These are phyloP conservation scores for Melanostoma scalare DNA, from an alignment of 2,888 invertebrate species.

Conservation along the genomic window DNA sequence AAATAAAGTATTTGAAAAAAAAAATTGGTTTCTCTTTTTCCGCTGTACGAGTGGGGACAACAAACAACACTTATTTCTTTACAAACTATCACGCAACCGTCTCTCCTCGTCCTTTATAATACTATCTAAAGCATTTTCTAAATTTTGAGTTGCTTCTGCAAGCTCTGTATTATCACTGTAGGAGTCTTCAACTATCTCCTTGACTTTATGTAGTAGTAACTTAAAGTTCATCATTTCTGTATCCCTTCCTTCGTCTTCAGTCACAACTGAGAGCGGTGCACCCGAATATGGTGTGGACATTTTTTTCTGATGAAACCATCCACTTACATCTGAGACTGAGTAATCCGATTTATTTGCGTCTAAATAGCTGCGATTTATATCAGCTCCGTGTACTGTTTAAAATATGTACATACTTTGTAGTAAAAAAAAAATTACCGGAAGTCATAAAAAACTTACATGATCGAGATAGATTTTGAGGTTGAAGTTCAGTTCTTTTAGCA, in stretches of 20 bases:
- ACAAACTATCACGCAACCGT: conserved; percentile 75
- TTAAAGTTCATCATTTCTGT: conserved; percentile 81
- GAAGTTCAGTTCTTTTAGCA: conserved; percentile 40
- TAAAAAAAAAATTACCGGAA: neutral
- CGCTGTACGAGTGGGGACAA: neutral
- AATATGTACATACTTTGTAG: neutral
- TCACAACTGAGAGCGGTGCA: conserved; percentile 42
- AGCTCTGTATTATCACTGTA: conserved; percentile 81
- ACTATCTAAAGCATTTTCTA: conserved; percentile 80
- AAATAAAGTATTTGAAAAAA: conserved; percentile 53
- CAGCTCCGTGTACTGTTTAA: conserved; percentile 80
- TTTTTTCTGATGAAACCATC: conserved; percentile 79
- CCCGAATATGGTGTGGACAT: conserved; percentile 64
- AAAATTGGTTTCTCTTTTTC: conserved; percentile 14
- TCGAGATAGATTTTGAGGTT: conserved; percentile 61
- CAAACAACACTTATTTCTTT: conserved; percentile 19
- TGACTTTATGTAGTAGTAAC: conserved; percentile 79
- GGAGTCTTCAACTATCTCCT: conserved; percentile 81
- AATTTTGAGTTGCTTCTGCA: conserved; percentile 80
- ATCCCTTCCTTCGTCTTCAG: conserved; percentile 76
- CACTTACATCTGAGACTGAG: conserved; percentile 80
- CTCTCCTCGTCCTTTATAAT: conserved; percentile 80
- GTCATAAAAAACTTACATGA: conserved; percentile 45
- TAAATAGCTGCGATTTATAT: conserved; percentile 81
- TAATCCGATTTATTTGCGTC: conserved; percentile 81